Base-by-base conservation (phyloP, 1,140 invertebrate species). In the Triops cancriformis region DNA sequence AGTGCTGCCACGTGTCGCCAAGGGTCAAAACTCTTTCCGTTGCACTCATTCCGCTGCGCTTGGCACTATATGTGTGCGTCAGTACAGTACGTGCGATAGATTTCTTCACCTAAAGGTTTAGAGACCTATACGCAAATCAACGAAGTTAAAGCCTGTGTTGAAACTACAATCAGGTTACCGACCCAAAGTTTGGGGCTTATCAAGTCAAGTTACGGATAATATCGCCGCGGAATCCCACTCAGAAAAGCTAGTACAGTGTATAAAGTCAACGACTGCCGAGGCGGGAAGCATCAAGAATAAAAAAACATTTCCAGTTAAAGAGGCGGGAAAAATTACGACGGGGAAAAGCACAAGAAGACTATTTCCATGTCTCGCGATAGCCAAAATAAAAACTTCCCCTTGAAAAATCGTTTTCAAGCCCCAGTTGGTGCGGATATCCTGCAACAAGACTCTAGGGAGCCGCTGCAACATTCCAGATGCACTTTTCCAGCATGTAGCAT, bases 1-100 rank as follows among this genome's bases (percentile, higher is more conserved):
- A 64, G 51, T 64, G 51, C 51, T 64, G 51, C 51, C 51, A 64
- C 51, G 51, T 64, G 51, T 64, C 51, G 51, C 51, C 51, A 64
- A 64, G 18, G 51, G 51, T 64, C 51, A 64, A 64, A 64, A 64
- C 51, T 64, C 51, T 23, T 64, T 1, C 10, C 0, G 51, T 6
- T 6, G 18, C 6, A 23, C 51, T 64, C 10, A 23, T 7, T 37
- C 31, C 2, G 7, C 31, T 2, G 31, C 31, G 7, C 31, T 37
- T 2, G 7, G 7, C 31, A 37, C 31, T 37, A 37, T 37, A n/a
- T n/a, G n/a, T n/a, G n/a, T 45, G 43, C 6, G 43, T 12, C 43
- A 3, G 51, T 64, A 3, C 51, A 12, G 51, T 1, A 64, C 14
- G 51, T n/a, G 3, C 18, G 51, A n/a, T 64, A 23, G 14, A 1